Base-by-base conservation (phyloP, 2,888 invertebrate genomes). In the Rugalucina vietnamica region DNA sequence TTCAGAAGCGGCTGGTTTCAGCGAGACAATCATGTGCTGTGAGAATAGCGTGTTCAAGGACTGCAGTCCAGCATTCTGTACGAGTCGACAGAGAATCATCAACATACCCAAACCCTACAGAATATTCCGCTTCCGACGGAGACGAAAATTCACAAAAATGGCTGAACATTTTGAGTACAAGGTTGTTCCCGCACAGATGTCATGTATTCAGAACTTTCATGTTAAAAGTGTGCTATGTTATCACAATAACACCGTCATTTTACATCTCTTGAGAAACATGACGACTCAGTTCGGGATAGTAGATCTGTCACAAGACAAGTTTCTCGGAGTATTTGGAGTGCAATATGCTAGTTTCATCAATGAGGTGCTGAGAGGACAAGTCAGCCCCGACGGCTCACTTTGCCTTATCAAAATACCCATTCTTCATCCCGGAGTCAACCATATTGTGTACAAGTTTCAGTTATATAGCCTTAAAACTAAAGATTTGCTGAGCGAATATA, bases 161-260 rank as follows among this genome's bases (percentile, higher is more conserved):
- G 94, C 94, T 0, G 94, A 95, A 89, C 95, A 95, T 90, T 95
- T 95, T 85, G 95, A 95, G 83, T 95, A 95, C 91, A 95, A 95
- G 90, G 94, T 95, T 89, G 94, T 95, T 71, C 95, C 95, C 18
- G 95, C 95, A 21, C 95, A 95, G 87, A 90, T 95, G 83, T 94
- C 94, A 0, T 94, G 94, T 29, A 94, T 95, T 76, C 94, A 95
- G 87, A 94, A 94, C 86, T 94, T 95, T 88, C 94, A 94, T 74
- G 94, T 95, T 4, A 93, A 93, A 82, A 93, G 94, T 85, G 94
- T 95, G 5, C 88, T 95, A 5, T 94, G 94, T 85, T 93, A 92
- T 87, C 92, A 93, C 37, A 92, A 93, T 39, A 92, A 92, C 76
- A 92, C 93, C 0, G 93, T 94, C 3, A 91, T 95, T 24, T 90